Percentiles rank a stretch among this genome's conserved stretches.
Evolutionary conservation across 64 coral and sea anemone species (phyloP).

Genomic region (Orbicella faveolata): DNA sequence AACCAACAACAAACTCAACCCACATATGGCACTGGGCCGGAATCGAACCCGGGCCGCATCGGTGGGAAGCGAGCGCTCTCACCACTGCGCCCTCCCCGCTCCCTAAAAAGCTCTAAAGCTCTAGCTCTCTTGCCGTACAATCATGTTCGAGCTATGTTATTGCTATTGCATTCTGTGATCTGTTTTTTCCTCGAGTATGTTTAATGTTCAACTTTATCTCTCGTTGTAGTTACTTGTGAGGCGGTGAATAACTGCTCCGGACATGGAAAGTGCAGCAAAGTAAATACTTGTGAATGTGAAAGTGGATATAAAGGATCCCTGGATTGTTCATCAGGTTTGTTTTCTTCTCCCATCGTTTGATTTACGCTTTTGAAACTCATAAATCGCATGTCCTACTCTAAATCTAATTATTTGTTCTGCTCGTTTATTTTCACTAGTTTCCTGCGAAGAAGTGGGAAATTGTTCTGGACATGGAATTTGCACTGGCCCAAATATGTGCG

Average conservation of each 20-base stretch:
- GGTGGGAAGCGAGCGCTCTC: too few relatives aligned
- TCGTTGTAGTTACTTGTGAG: constrained; percentile 23
- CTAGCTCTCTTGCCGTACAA: too few relatives aligned
- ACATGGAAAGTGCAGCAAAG: constrained; percentile 42
- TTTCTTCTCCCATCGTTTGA: not conserved
- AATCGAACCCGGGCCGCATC: too few relatives aligned
- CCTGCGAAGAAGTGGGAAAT: constrained; percentile 61
- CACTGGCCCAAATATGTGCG: constrained; percentile 49
- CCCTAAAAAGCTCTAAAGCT: not conserved
- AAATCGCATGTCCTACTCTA: not conserved
- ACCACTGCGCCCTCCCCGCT: not conserved
- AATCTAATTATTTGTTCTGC: not conserved
- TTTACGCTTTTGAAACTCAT: not conserved
- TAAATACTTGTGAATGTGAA: constrained; percentile 64
- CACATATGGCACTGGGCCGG: too few relatives aligned
- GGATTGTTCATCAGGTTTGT: constrained; percentile 24
- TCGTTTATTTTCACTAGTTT: constrained; percentile 2
- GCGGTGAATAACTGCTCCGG: constrained; percentile 66
- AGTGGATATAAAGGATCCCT: constrained; percentile 53
- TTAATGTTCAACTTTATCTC: not conserved
- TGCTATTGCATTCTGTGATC: too few relatives aligned
- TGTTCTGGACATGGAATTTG: constrained; percentile 69
- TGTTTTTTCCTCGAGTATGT: too few relatives aligned
- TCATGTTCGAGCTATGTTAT: too few relatives aligned
- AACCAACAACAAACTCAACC: too few relatives aligned